Percentiles rank a stretch among this genome's conserved stretches.
These are phyloP conservation scores for Hirtodrosophila alboralis DNA, from an alignment of 2,888 invertebrate genomes.

Conservation along the genomic window DNA sequence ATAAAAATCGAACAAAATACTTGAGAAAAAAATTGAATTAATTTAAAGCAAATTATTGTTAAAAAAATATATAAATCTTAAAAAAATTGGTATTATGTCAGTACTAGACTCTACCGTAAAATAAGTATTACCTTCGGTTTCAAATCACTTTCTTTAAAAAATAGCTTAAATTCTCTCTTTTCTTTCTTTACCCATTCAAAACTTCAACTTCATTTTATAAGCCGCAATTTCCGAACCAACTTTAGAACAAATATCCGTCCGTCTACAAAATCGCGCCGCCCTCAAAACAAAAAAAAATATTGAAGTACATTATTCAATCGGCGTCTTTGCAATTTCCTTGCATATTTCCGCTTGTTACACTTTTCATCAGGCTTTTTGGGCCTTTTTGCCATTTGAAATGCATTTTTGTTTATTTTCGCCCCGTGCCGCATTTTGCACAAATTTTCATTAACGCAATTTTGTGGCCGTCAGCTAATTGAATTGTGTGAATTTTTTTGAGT, in stretches of 20 bases:
- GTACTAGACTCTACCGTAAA: no score
- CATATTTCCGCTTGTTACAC: conserved; percentile 81
- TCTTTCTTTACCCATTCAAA: background rate
- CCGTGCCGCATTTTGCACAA: conserved; percentile 41
- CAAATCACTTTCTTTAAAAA: background rate
- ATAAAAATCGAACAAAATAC: no score
- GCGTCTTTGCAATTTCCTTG: conserved; percentile 82
- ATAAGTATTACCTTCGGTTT: no score
- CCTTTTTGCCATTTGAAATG: conserved; percentile 37
- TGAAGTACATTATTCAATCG: conserved; percentile 51
- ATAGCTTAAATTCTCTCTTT: no score
- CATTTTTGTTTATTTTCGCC: conserved; percentile 67
- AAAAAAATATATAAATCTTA: no score
- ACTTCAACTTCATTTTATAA: conserved; percentile 8
- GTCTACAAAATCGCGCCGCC: conserved; percentile 8
- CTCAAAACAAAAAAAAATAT: no score
- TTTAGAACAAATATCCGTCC: conserved; percentile 41
- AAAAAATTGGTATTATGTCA: no score
- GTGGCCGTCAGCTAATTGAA: conserved; percentile 76
- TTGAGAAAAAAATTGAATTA: no score
- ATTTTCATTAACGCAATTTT: conserved; percentile 68
- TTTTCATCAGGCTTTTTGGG: conserved; percentile 66
- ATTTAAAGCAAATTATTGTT: no score
- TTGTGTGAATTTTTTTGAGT: conserved; percentile 58
- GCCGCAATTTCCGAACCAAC: conserved; percentile 64